Evolutionary conservation across 2,888 invertebrate species (phyloP), one percentile per base, ranked within the genome.

Genomic region (Lycophotia porphyrea): DNA sequence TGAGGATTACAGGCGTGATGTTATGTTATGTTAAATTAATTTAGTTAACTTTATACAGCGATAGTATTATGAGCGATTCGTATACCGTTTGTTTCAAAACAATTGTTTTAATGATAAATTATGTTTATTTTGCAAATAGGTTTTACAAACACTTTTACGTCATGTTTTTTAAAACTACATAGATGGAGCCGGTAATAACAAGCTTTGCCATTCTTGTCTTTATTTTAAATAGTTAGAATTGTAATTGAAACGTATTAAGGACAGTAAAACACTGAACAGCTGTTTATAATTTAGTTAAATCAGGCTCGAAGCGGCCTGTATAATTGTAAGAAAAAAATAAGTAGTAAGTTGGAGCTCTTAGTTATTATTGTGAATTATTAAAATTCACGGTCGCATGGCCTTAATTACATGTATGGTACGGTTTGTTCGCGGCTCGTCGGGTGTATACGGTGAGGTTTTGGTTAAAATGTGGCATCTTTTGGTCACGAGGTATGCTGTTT

Each of bases 261-360:
- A 49, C 71, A 76, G 27, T 39, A 24, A 5, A 44, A 63, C 15
- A 67, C 39, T 34, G 71, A 73, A 80, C 76, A 73, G 49, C 68
- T 74, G 74, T 82, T 81, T 63, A 71, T 72, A 81, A 74, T 81
- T 80, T 70, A 79, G 79, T 80, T 66, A 67, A 74, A 77, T 74
- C 75, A 75, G 69, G 78, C 73, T 80, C 63, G 74, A 76, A 49
- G 58, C 60, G 61, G 61, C 73, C 76, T 63, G 49, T n/a, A 71
- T 68, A 71, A 84, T 85, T 80, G 74, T 73, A 70, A 79, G 78
- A 80, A 79, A 85, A 84, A 78, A 82, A 60, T 52, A 69, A 64
- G 80, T 58, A 58, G 49, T 21, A 34, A 36, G 44, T 44, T 36
- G 39, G 11, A 18, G 36, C 47, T 47, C 52, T 27, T 55, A 72